phyloP scores from a whole-genome alignment of 2,888 invertebrate genomes.

The Plebejus argus region DNA sequence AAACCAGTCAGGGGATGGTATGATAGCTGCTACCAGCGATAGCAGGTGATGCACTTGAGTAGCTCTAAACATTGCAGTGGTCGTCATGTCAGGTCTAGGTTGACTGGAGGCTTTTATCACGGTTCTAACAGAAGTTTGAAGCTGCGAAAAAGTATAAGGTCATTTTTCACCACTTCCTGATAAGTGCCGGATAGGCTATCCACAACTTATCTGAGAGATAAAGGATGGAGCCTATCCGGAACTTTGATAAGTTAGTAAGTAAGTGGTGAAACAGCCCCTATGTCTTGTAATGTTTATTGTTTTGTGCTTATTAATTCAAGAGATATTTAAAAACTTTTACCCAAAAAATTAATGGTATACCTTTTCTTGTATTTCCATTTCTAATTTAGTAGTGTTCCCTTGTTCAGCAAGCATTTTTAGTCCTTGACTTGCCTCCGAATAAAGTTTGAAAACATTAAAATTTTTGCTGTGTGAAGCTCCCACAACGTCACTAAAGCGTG shows the following conservation, averaged over 20 bases:
- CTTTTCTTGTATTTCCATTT: constrained; percentile 62
- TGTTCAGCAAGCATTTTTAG: constrained; percentile 70
- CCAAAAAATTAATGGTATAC: constrained; percentile 46
- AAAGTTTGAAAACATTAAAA: constrained; percentile 58
- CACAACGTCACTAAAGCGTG: constrained; percentile 69
- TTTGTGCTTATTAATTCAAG: too few species aligned
- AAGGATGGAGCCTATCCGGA: too few species aligned
- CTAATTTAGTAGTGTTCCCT: constrained; percentile 69
- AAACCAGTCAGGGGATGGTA: constrained; percentile 95
- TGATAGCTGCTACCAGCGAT: constrained; percentile 64
- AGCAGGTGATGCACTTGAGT: constrained; percentile 63
- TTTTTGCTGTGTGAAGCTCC: constrained; percentile 69
- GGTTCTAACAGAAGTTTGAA: constrained; percentile 61
- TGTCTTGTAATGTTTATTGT: not conserved
- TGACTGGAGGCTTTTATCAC: constrained; percentile 68
- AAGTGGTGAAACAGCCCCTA: too few species aligned
- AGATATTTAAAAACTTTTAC: too few species aligned
- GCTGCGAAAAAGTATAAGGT: constrained; percentile 45
- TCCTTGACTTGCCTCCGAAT: constrained; percentile 60
- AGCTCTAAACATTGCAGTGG: constrained; percentile 61
- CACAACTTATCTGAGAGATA: too few species aligned
- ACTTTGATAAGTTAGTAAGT: too few species aligned
- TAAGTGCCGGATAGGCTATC: too few species aligned
- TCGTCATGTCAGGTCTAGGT: constrained; percentile 55
- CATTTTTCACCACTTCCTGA: too few species aligned